A percentile compares a stretch with the other conserved stretches of the same genome.
Conservation (phyloP, 2,797 vertebrate species). For the Sorex maritimensis region DNA sequence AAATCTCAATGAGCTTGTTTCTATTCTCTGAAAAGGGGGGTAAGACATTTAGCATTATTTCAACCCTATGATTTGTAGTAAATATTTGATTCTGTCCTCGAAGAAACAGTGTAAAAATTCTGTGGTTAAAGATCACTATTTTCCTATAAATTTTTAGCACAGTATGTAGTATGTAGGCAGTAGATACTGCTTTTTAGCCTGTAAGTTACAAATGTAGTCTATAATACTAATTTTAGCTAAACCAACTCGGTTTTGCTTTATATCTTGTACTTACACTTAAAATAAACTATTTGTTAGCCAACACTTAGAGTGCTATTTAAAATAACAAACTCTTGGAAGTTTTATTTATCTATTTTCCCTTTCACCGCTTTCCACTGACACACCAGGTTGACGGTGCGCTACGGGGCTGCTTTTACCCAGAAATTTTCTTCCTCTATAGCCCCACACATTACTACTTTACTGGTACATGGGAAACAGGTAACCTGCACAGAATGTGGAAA, state of each 20-base stretch:
- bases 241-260: constrained; percentile 33
- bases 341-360: constrained; percentile 89
- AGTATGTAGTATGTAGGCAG: background rate
- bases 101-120: background rate
- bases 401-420: constrained; percentile 95
- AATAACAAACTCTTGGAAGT: constrained; percentile 70
- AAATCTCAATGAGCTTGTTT: constrained; percentile 22
- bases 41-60: background rate
- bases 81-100: background rate
- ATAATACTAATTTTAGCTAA: background rate
- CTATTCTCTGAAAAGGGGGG: constrained; percentile 19
- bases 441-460: constrained; percentile 97
- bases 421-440: constrained; percentile 97
- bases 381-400: constrained; percentile 96
- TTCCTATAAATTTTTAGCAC: background rate
- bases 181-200: background rate
- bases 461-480: constrained; percentile 99
- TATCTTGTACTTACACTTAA: constrained; percentile 19
- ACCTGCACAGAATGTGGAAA: constrained; percentile 88
- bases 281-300: constrained; percentile 39
- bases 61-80: background rate
- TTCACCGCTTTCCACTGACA: constrained; percentile 87
- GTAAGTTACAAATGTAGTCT: background rate
- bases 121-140: background rate
- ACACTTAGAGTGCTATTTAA: constrained; percentile 42